Evolutionary conservation across 2,888 invertebrate species (phyloP).

Genomic region (Tryphoninae sp.): DNA sequence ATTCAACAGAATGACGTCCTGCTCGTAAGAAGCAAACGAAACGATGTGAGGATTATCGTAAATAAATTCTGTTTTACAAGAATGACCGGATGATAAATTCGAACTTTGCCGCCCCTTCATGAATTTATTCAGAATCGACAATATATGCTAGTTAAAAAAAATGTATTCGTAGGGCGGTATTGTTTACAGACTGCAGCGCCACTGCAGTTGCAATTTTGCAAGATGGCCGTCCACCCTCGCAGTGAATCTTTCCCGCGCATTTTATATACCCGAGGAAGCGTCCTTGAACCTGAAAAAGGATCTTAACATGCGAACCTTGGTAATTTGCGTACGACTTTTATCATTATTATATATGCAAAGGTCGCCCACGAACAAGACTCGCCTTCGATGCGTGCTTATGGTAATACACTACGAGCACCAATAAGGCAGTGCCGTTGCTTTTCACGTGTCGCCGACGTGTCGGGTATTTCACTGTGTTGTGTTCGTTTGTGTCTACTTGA

Average conservation of each 20-base stretch:
- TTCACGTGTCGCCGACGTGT: conserved; percentile 67
- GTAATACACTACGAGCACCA: conserved; percentile 37
- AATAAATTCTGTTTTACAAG: not conserved
- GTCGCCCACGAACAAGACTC: conserved; percentile 29
- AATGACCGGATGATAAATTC: not conserved
- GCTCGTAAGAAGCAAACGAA: not conserved
- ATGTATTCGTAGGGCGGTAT: too few relatives aligned
- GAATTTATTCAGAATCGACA: conserved; percentile 15
- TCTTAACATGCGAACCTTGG: conserved; percentile 20
- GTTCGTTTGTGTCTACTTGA: too few relatives aligned
- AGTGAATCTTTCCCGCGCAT: not conserved
- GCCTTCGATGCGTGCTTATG: conserved; percentile 47
- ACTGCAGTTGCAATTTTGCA: conserved; percentile 5
- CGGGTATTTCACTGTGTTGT: too few relatives aligned
- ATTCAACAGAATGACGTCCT: conserved; percentile 32
- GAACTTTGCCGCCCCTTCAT: not conserved
- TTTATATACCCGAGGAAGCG: conserved; percentile 15
- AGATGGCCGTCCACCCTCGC: not conserved
- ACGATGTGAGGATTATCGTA: not conserved
- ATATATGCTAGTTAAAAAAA: not conserved
- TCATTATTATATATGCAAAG: conserved; percentile 41
- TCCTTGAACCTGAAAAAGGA: conserved; percentile 43
- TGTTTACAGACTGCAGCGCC: not conserved
- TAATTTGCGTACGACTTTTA: conserved; percentile 35
- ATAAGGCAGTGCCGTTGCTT: conserved; percentile 50